These are phyloP conservation scores for Trachelus tabidus DNA, from an alignment of 2,888 invertebrate species.

Conservation along the genomic window DNA sequence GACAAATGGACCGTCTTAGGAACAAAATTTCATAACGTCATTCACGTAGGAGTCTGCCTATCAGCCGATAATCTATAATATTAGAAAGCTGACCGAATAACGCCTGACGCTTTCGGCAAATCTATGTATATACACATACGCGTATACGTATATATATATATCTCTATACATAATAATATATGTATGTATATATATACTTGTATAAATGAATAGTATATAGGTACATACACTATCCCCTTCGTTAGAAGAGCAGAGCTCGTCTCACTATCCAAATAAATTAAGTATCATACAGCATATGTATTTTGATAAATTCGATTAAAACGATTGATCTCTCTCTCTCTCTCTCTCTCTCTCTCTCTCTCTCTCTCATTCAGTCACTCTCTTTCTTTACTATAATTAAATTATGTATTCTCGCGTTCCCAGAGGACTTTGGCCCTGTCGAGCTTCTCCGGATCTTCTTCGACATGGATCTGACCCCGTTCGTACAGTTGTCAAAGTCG, in stretches of 20 bases:
- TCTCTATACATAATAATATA: constrained; percentile 5
- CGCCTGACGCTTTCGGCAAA: not conserved
- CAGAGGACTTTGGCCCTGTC: not conserved
- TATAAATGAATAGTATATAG: not conserved
- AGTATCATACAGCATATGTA: not conserved
- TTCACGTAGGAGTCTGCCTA: constrained; percentile 9
- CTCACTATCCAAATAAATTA: not conserved
- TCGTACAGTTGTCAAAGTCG: not conserved
- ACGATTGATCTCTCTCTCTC: not conserved
- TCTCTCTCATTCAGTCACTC: not conserved
- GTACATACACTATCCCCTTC: not conserved
- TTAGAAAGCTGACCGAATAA: not conserved
- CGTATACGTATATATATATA: constrained; percentile 1
- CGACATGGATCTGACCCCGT: not conserved
- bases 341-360: no score
- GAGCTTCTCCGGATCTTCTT: not conserved
- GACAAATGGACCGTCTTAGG: constrained; percentile 36
- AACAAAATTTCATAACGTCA: constrained; percentile 44
- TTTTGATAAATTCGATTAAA: not conserved
- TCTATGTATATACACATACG: not conserved
- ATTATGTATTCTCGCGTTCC: not conserved
- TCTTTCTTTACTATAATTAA: not conserved
- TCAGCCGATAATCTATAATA: not conserved
- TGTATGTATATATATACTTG: constrained; percentile 2
- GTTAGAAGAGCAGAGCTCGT: not conserved